A percentile compares a stretch with the other conserved stretches of the same genome.
phyloP scores from a whole-genome alignment of 2,797 vertebrate genomes.

The Microctenopoma steveboyesi region DNA sequence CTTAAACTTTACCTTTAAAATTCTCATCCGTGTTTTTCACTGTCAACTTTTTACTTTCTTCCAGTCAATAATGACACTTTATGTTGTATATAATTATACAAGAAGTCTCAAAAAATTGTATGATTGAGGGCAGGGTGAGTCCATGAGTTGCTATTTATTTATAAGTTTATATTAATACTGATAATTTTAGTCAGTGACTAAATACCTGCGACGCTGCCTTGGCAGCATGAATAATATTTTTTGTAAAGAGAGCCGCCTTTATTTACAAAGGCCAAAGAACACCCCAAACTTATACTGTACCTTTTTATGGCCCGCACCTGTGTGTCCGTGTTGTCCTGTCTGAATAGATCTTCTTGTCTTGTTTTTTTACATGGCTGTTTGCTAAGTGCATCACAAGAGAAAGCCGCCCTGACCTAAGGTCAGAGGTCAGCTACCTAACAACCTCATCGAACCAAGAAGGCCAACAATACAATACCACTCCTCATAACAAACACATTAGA shows the following conservation, averaged over 20 bases:
- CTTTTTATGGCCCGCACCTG: constrained; percentile 71
- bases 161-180: constrained; percentile 91
- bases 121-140: constrained; percentile 72
- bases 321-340: constrained; percentile 78
- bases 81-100: constrained; percentile 78
- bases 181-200: constrained; percentile 99
- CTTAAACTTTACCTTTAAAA: constrained; percentile 82
- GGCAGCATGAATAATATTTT: constrained; percentile 94
- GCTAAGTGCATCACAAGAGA: constrained; percentile 64
- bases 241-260: constrained; percentile 95
- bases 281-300: constrained; percentile 73
- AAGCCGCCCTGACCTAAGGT: constrained; percentile 59
- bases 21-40: constrained; percentile 31
- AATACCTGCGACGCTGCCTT: constrained; percentile 95
- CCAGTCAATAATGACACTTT: constrained; percentile 64
- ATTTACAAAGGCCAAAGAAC: constrained; percentile 92
- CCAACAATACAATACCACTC: constrained; percentile 57
- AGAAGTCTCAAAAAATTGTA: constrained; percentile 62
- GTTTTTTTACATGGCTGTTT: constrained; percentile 63
- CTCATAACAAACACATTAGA: constrained; percentile 54
- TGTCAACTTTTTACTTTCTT: constrained; percentile 40
- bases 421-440: constrained; percentile 64
- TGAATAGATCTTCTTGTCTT: constrained; percentile 73
- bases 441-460: constrained; percentile 63
- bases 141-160: constrained; percentile 94